These are phyloP conservation scores for Halesus radiatus DNA, from an alignment of 1,140 invertebrate species.

Conservation along the genomic window DNA sequence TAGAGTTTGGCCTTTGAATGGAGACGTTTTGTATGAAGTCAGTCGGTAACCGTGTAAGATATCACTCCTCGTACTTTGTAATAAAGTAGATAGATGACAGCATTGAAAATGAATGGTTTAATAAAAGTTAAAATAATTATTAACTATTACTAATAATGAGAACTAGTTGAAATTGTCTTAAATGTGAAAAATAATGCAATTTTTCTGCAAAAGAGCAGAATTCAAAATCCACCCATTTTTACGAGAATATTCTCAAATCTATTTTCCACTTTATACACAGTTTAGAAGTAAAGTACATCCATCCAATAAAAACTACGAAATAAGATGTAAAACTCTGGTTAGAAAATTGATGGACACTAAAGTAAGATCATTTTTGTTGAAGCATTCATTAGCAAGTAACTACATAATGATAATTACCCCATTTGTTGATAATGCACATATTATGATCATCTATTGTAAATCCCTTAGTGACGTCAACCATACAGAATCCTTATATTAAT, in stretches of 20 bases:
- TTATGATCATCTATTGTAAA: no score
- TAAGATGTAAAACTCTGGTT: not conserved
- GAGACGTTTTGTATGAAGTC: no score
- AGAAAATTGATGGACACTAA: not conserved
- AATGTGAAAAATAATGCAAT: not conserved
- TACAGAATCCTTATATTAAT: not conserved
- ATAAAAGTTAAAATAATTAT: not conserved
- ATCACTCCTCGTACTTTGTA: not conserved
- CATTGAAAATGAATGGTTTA: not conserved
- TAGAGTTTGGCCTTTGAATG: no score
- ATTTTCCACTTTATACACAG: not conserved
- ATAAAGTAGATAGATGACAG: not conserved
- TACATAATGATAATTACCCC: no score
- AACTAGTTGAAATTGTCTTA: not conserved
- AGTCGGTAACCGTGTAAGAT: not conserved
- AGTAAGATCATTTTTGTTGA: no score
- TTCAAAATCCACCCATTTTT: conserved; percentile 30
- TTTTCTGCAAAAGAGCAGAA: not conserved
- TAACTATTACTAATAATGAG: not conserved
- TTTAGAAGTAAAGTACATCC: conserved; percentile 17
- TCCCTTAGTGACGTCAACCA: not conserved
- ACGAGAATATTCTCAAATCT: conserved; percentile 9
- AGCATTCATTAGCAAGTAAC: no score
- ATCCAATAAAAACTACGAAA: conserved; percentile 16
- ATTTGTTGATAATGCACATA: no score